Percentiles rank a stretch among this genome's conserved stretches.
phyloP scores from a whole-genome alignment of 2,888 invertebrate genomes.

The Mesopsocus fuscifrons region DNA sequence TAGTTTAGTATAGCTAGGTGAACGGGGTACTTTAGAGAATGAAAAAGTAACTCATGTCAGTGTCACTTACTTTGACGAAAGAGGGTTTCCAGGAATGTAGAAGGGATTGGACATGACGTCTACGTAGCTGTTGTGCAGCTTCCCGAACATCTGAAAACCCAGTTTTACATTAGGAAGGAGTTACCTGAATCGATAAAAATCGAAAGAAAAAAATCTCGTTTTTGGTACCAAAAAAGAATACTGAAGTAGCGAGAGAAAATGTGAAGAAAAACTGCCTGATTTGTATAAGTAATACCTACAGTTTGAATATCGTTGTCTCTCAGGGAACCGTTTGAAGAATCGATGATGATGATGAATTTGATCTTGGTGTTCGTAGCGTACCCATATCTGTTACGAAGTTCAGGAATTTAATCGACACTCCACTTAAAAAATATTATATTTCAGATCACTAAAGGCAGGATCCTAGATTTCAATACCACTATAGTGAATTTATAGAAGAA shows the following conservation, averaged over 20 bases:
- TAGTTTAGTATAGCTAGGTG: too few relatives aligned
- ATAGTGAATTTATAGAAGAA: slow-evolving; percentile 12
- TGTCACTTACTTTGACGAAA: slow-evolving; percentile 65
- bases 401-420: slow-evolving; percentile 10
- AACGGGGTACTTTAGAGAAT: too few relatives aligned
- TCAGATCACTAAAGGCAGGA: too few relatives aligned
- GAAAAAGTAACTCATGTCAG: too few relatives aligned
- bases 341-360: slow-evolving; percentile 83
- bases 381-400: slow-evolving; percentile 63
- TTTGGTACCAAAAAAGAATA: too few relatives aligned
- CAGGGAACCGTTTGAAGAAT: slow-evolving; percentile 69
- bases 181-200: too few relatives aligned
- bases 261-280: too few relatives aligned
- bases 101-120: slow-evolving; percentile 95
- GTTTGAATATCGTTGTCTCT: slow-evolving; percentile 88
- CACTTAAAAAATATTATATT: slow-evolving; percentile 12
- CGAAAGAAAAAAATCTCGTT: too few relatives aligned
- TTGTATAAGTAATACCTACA: too few relatives aligned
- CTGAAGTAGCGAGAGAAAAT: too few relatives aligned
- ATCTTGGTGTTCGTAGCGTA: slow-evolving; percentile 95
- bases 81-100: slow-evolving; percentile 79
- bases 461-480: too few relatives aligned
- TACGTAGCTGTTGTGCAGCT: slow-evolving; percentile 79
- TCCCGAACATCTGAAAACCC: slow-evolving; percentile 59
- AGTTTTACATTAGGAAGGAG: too few relatives aligned